These are phyloP conservation scores for Ispidina lecontei DNA, from an alignment of 2,797 vertebrate genomes.

Conservation along the genomic window DNA sequence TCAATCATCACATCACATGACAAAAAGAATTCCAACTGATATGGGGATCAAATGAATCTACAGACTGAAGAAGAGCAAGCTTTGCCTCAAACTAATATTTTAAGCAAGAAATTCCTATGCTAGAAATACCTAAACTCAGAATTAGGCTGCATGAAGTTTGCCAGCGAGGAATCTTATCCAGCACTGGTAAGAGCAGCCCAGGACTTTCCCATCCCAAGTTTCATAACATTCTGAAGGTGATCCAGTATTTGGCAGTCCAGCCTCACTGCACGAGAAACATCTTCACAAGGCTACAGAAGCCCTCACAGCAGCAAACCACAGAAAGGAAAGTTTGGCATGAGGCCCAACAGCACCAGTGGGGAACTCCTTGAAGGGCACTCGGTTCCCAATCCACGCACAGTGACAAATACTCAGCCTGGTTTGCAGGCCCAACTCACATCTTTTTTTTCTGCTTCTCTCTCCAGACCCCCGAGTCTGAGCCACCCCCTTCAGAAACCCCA, in stretches of 20 bases:
- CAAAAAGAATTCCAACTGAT: neutral
- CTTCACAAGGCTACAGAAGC: neutral
- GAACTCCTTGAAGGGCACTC: neutral
- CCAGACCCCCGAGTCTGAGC: fast-evolving
- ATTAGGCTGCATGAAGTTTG: neutral
- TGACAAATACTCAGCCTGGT: fast-evolving
- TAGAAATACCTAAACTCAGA: neutral
- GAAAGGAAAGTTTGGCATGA: neutral
- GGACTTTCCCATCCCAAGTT: neutral
- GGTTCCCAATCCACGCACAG: fast-evolving
- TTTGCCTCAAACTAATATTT: neutral
- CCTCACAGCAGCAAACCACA: neutral
- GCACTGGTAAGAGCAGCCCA: neutral
- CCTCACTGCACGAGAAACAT: neutral
- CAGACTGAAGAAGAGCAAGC: neutral
- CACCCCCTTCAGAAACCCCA: neutral
- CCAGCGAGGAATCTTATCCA: neutral
- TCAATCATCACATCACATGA: fast-evolving
- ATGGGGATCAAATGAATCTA: neutral
- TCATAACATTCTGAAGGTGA: neutral
- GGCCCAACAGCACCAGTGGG: fast-evolving
- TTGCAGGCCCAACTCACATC: fast-evolving
- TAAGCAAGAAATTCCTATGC: neutral
- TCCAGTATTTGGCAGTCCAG: neutral
- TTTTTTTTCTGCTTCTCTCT: fast-evolving